A percentile compares a stretch with the other conserved stretches of the same genome.
Conservation (phyloP, 2,113 vertebrate species). For the Isurus oxyrinchus region DNA sequence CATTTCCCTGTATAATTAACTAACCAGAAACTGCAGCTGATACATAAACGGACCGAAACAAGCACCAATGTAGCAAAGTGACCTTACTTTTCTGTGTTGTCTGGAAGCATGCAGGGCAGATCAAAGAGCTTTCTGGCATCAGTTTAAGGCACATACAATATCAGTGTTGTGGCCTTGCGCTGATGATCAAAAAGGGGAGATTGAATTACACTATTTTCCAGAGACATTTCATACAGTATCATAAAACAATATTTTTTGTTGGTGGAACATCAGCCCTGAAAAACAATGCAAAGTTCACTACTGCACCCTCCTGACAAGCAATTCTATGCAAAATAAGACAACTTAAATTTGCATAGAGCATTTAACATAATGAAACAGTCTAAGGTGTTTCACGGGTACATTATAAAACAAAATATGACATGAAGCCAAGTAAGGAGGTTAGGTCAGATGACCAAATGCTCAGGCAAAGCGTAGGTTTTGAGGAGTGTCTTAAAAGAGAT, state of each 20-base stretch:
- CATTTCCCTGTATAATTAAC: conserved; percentile 9
- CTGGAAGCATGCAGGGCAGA: neutral
- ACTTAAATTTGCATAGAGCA: neutral
- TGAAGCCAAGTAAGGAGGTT: neutral
- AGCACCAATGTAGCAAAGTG: neutral
- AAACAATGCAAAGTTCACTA: neutral
- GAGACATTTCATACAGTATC: neutral
- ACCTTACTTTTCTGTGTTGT: neutral
- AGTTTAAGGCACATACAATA: neutral
- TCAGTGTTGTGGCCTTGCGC: too few relatives aligned
- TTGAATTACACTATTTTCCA: neutral
- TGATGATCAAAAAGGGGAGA: neutral
- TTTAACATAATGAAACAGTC: neutral
- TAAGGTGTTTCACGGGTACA: neutral
- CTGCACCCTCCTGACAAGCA: neutral
- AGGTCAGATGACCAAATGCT: neutral
- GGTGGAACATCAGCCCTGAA: neutral
- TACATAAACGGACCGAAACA: neutral
- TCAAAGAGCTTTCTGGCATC: neutral
- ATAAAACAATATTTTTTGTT: neutral
- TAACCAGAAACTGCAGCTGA: neutral
- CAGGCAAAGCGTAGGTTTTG: neutral
- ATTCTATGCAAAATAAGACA: neutral
- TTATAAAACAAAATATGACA: neutral
- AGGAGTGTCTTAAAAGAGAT: neutral